A percentile compares a stretch with the other conserved stretches of the same genome.
These are phyloP conservation scores for Enhydra lutris DNA, from an alignment of 2,113 vertebrate species.

Conservation along the genomic window DNA sequence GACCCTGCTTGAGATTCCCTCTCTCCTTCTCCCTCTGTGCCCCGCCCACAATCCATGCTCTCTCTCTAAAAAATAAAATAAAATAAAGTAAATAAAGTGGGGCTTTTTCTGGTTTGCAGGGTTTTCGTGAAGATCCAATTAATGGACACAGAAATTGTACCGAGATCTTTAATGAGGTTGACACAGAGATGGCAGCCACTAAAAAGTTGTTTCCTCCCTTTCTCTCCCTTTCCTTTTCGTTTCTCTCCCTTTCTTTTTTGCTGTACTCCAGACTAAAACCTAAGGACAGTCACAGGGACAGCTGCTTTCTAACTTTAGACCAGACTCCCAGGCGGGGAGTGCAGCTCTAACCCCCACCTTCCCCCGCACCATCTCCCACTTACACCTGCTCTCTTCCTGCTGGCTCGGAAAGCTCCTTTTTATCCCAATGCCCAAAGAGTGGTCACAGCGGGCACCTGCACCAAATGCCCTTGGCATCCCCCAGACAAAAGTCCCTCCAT, in stretches of 20 bases:
- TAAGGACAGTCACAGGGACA: not conserved
- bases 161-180: not conserved
- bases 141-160: not conserved
- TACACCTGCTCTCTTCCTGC: not conserved
- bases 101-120: not conserved
- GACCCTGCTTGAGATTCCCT: too few species aligned
- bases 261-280: not conserved
- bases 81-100: too few species aligned
- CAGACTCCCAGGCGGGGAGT: not conserved
- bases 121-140: not conserved
- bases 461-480: accelerated
- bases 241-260: not conserved
- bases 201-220: too few species aligned
- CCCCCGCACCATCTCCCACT: not conserved
- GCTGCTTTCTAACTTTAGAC: not conserved
- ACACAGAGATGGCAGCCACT: not conserved
- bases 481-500: not conserved
- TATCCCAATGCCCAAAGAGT: not conserved
- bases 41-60: too few species aligned
- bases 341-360: not conserved
- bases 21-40: too few species aligned
- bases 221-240: not conserved
- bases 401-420: not conserved
- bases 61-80: too few species aligned
- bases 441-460: not conserved